phyloP scores from a whole-genome alignment of 2,797 vertebrate genomes.

The Propithecus deckenii region DNA sequence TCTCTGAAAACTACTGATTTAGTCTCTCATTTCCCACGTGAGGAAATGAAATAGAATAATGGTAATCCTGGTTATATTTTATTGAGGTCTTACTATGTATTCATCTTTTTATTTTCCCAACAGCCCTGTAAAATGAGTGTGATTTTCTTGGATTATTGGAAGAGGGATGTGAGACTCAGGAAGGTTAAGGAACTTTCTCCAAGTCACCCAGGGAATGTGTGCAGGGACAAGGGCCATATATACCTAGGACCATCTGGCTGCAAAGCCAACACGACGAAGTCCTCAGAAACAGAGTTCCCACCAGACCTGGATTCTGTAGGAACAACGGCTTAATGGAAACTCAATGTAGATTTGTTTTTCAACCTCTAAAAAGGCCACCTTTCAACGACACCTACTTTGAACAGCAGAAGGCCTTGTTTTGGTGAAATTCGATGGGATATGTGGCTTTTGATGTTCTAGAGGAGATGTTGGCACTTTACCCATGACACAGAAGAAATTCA shows the following conservation, averaged over 20 bases:
- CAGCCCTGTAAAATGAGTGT: background rate
- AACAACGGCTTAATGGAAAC: background rate
- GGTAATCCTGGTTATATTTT: background rate
- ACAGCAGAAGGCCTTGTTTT: background rate
- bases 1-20: background rate
- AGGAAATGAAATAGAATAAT: background rate
- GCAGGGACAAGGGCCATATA: background rate
- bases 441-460: background rate
- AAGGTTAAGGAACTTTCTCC: background rate
- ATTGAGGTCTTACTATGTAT: background rate
- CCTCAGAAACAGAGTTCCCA: background rate
- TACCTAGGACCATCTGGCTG: background rate
- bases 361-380: background rate
- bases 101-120: background rate
- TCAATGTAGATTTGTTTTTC: background rate
- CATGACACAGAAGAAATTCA: background rate
- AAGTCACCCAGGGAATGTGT: background rate
- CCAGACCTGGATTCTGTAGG: background rate
- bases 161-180: background rate
- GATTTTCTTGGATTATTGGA: background rate
- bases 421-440: background rate
- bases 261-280: background rate
- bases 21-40: background rate
- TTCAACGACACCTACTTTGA: background rate
- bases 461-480: background rate